A percentile compares a stretch with the other conserved stretches of the same genome.
These are phyloP conservation scores for Scelioninae gen. 2 DNA, from an alignment of 2,888 invertebrate species.

Conservation along the genomic window DNA sequence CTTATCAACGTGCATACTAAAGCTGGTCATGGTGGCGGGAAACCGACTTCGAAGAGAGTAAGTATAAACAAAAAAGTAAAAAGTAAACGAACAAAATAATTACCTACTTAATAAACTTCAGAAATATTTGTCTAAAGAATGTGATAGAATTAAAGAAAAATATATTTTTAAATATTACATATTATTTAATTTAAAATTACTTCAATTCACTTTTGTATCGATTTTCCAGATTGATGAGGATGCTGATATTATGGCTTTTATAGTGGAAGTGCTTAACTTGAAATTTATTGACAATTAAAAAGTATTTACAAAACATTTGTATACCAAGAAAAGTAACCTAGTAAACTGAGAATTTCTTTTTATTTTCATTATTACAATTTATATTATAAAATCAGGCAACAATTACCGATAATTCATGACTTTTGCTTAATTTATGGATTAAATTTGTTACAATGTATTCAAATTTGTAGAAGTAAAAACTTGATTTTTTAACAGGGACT, in stretches of 20 bases:
- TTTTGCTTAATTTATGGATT: too few relatives aligned
- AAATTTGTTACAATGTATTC: too few relatives aligned
- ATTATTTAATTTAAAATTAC: slow-evolving; percentile 1
- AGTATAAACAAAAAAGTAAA: slow-evolving; percentile 67
- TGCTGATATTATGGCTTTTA: slow-evolving; percentile 91
- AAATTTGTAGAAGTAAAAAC: too few relatives aligned
- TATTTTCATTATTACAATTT: too few relatives aligned
- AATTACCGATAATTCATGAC: too few relatives aligned
- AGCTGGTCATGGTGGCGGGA: slow-evolving; percentile 97
- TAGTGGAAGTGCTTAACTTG: slow-evolving; percentile 84
- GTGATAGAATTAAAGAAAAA: not conserved
- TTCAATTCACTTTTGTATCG: too few relatives aligned
- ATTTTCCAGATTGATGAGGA: slow-evolving; percentile 91
- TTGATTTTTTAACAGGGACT: too few relatives aligned
- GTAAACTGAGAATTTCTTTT: too few relatives aligned
- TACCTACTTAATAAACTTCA: not conserved
- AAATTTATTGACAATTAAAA: slow-evolving; percentile 75
- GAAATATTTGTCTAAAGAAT: not conserved
- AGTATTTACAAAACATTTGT: not conserved
- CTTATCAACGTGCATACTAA: slow-evolving; percentile 94
- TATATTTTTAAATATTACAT: not conserved
- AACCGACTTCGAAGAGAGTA: slow-evolving; percentile 95
- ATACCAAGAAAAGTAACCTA: too few relatives aligned
- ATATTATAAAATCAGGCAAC: too few relatives aligned
- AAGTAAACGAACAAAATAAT: not conserved